These are phyloP conservation scores for Hypsibius dujardini DNA, from an alignment of 1,140 invertebrate genomes.

Conservation along the genomic window DNA sequence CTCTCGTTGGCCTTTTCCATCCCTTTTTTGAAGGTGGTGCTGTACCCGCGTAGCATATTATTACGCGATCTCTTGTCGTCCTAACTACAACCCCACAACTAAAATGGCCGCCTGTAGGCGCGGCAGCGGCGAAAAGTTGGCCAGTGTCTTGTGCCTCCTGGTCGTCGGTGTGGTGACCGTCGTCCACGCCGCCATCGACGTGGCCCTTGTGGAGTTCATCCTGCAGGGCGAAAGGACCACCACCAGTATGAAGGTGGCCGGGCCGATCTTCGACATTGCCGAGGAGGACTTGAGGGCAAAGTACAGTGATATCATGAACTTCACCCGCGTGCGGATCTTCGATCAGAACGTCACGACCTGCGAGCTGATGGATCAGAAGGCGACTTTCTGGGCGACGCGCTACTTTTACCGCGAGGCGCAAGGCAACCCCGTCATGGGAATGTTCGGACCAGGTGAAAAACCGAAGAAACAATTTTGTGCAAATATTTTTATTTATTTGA, in stretches of 20 bases:
- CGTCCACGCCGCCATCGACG: not conserved
- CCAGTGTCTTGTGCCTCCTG: not conserved
- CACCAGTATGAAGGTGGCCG: not conserved
- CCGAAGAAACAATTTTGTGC: not conserved
- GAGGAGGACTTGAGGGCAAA: not conserved
- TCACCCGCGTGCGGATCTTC: not conserved
- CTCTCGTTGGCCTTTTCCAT: too few species aligned
- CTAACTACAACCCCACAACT: too few species aligned
- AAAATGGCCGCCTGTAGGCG: not conserved
- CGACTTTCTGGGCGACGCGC: slow-evolving; percentile 13
- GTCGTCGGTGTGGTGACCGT: too few species aligned
- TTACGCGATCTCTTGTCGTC: too few species aligned
- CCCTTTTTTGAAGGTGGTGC: not conserved
- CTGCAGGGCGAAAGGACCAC: slow-evolving; percentile 3
- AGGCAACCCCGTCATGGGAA: slow-evolving; percentile 14
- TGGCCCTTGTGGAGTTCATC: slow-evolving; percentile 11
- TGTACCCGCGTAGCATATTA: too few species aligned
- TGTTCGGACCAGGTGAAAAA: not conserved
- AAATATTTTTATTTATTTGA: not conserved
- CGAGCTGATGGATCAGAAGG: slow-evolving; percentile 16
- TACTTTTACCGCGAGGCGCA: slow-evolving; percentile 10
- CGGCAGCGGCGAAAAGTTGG: not conserved
- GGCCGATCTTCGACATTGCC: not conserved
- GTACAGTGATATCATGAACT: not conserved
- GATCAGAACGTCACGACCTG: slow-evolving; percentile 6